These are phyloP conservation scores for Euwallacea similis DNA, from an alignment of 1,140 invertebrate species.

Conservation along the genomic window DNA sequence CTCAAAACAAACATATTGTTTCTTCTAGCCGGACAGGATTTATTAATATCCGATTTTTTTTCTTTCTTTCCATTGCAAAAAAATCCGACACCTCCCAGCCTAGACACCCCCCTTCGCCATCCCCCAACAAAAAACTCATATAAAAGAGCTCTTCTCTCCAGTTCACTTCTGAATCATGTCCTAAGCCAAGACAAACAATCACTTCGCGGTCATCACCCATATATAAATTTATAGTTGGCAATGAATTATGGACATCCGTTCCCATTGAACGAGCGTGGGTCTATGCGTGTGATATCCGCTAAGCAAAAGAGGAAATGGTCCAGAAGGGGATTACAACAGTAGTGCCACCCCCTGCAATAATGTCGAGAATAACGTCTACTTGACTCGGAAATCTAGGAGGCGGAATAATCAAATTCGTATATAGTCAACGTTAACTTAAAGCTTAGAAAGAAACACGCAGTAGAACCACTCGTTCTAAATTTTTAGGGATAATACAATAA, in stretches of 20 bases:
- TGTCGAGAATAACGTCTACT: too few relatives aligned
- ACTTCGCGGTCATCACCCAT: not conserved
- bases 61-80: too few relatives aligned
- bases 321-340: not conserved
- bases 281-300: not conserved
- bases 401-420: too few relatives aligned
- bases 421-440: too few relatives aligned
- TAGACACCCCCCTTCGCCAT: not conserved
- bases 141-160: not conserved
- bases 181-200: not conserved
- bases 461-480: too few relatives aligned
- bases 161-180: not conserved
- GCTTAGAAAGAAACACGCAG: too few relatives aligned
- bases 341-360: not conserved
- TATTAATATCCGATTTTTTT: too few relatives aligned
- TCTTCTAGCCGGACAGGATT: too few relatives aligned
- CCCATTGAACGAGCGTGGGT: not conserved
- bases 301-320: not conserved
- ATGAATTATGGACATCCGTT: constrained; percentile 4
- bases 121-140: not conserved
- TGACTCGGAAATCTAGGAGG: too few relatives aligned
- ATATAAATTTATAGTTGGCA: constrained; percentile 1
- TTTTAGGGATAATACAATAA: too few relatives aligned
- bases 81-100: not conserved
- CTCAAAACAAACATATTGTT: too few relatives aligned